These are phyloP conservation scores for Onychomys torridus DNA, from an alignment of 2,797 vertebrate species.

Conservation along the genomic window DNA sequence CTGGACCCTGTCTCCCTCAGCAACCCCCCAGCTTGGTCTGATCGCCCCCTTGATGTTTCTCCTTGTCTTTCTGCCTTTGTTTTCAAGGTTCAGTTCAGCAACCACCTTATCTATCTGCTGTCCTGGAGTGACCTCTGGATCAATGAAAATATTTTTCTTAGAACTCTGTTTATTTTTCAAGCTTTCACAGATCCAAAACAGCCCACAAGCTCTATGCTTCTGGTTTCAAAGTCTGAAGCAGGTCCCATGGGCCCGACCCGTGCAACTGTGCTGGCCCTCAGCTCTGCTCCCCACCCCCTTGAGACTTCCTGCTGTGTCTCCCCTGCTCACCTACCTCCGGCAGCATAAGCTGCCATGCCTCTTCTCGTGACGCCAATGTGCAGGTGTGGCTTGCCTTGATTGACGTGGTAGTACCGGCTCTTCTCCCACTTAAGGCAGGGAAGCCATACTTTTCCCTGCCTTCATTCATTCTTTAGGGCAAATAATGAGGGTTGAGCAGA, in stretches of 20 bases:
- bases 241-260: background rate
- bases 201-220: background rate
- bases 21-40: background rate
- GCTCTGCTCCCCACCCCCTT: background rate
- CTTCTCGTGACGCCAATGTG: background rate
- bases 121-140: background rate
- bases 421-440: background rate
- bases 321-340: background rate
- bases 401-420: background rate
- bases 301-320: accelerated
- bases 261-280: accelerated
- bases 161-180: conserved; percentile 55
- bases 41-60: background rate
- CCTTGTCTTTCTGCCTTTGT: background rate
- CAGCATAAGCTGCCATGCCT: background rate
- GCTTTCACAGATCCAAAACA: background rate
- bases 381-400: background rate
- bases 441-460: background rate
- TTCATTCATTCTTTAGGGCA: background rate
- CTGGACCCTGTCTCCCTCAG: background rate
- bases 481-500: background rate
- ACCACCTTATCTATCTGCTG: conserved; percentile 10
- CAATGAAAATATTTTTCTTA: conserved; percentile 64
- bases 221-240: background rate
- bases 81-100: background rate